Evolutionary conservation across 2,888 invertebrate species (phyloP).

Genomic region (Eucriotettix oculatus): DNA sequence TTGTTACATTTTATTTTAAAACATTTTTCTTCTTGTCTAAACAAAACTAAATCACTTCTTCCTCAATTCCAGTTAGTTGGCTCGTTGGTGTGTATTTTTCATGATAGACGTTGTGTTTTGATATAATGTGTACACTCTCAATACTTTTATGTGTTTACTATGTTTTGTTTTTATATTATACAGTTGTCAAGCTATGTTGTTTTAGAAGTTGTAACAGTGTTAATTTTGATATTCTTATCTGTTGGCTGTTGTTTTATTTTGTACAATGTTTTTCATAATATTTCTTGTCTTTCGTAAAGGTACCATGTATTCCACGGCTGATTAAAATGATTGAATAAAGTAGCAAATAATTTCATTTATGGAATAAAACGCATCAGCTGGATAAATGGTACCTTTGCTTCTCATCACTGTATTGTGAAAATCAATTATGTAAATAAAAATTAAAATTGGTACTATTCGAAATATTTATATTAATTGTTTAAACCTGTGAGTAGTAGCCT

Average conservation of each 20-base stretch:
- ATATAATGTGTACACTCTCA: too few relatives aligned
- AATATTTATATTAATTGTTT: too few relatives aligned
- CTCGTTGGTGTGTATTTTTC: not conserved
- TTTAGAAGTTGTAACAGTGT: not conserved
- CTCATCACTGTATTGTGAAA: too few relatives aligned
- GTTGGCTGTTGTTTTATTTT: not conserved
- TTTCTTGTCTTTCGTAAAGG: not conserved
- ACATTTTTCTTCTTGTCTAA: not conserved
- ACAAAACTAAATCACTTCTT: too few relatives aligned
- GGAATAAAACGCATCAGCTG: too few relatives aligned
- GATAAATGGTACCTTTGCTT: too few relatives aligned
- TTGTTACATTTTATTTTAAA: conserved; percentile 1
- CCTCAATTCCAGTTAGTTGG: conserved; percentile 15
- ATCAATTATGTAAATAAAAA: too few relatives aligned
- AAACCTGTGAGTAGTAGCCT: too few relatives aligned
- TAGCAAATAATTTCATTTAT: too few relatives aligned
- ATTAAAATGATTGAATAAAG: too few relatives aligned
- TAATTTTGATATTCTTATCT: not conserved
- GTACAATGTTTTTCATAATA: not conserved
- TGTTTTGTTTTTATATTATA: conserved; percentile 11
- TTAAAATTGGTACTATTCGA: too few relatives aligned
- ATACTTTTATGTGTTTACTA: conserved; percentile 17
- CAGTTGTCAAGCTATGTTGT: not conserved
- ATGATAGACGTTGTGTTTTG: too few relatives aligned
- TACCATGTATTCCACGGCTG: not conserved